Evolutionary conservation across 2,113 vertebrate species (phyloP).

Genomic region (Equus quagga): DNA sequence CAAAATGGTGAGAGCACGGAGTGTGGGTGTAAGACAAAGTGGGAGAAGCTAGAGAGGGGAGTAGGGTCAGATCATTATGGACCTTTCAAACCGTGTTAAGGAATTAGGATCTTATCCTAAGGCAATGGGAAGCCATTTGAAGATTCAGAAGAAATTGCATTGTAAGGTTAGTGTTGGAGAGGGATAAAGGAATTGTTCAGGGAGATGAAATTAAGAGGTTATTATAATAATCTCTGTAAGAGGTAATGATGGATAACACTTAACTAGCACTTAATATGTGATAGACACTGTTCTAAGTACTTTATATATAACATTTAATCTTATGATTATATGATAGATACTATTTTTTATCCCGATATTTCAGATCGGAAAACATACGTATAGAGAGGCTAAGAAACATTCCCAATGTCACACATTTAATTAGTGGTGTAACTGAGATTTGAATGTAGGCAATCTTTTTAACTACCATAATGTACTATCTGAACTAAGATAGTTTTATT

Average conservation of each 20-base stretch:
- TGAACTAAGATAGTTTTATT: not conserved
- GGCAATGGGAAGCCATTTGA: not conserved
- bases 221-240: not conserved
- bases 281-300: not conserved
- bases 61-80: not conserved
- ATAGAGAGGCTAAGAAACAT: not conserved
- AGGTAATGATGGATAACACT: not conserved
- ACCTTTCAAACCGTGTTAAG: not conserved
- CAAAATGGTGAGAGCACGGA: not conserved
- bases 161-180: not conserved
- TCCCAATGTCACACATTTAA: not conserved
- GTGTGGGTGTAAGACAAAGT: not conserved
- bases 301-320: not conserved
- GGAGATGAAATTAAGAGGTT: slow-evolving; percentile 5
- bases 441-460: not conserved
- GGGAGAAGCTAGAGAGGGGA: not conserved
- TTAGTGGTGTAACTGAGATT: not conserved
- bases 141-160: not conserved
- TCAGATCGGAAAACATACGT: not conserved
- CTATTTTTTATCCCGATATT: not conserved
- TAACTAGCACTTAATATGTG: not conserved
- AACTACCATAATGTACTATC: not conserved
- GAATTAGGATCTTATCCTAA: not conserved
- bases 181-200: not conserved
- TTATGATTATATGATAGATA: not conserved